Evolutionary conservation across 1,140 invertebrate genomes (phyloP), one percentile per base, ranked within the genome.

Genomic region (Zaprionus africanus): DNA sequence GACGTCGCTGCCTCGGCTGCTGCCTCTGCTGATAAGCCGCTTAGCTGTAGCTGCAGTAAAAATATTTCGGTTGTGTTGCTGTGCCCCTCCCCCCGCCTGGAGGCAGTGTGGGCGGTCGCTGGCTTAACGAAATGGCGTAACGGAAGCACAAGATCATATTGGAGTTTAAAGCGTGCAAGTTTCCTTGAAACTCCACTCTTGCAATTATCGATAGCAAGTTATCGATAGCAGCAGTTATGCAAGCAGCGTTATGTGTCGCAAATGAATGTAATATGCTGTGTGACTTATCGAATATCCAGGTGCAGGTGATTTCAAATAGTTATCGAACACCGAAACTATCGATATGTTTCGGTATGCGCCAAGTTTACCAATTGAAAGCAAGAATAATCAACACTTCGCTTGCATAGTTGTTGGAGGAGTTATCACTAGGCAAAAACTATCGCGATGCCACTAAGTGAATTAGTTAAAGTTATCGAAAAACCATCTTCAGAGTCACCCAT

Each of bases 31-130:
- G 68, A 72, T 76, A 76, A 76, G 73, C 73, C 73, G 73, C 73
- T 76, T 76, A 75, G 72, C 66, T 63, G 51, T 70, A 70, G 71
- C 41, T 74, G 71, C 71, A 68, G 59, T 63, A 43, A 62, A 70
- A 75, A 75, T 58, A 75, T 75, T 75, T 75, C 53, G 49, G 58
- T 51, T 74, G 26, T 61, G 36, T 54, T 66, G 15, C 22, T 67
- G n/a, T 41, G 72, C 72, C 59, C 31, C 43, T n/a, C 41, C 41
- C 13, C 34, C 13, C 1, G 15, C 0, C 13, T 2, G 24, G 49
- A 62, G 57, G 57, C 64, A 51, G 28, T 66, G 63, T 60, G 54
- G 56, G 70, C 34, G 54, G 57, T 26, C 31, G 69, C 57, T 43
- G 58, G 68, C 41, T 51, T 28, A 67, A 19, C 71, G 56, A 46